Conservation (phyloP, 2,797 vertebrate species). For the Ctenopoma kingsleyae region DNA sequence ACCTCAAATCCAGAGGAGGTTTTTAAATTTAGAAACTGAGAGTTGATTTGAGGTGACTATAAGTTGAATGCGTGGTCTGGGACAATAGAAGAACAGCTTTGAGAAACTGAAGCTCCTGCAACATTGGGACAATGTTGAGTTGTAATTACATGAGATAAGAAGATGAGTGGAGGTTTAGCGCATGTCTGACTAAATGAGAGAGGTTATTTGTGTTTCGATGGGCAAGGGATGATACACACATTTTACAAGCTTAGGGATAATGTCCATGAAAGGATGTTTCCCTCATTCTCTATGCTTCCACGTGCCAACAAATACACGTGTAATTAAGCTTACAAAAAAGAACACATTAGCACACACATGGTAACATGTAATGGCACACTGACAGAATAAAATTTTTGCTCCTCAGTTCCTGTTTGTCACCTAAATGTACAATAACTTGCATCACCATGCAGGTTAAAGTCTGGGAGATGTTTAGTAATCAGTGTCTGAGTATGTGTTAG, state of each 20-base stretch:
- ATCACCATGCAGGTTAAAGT: conserved; percentile 1
- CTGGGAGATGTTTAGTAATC: conserved; percentile 29
- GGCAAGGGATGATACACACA: conserved; percentile 51
- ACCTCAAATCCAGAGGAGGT: conserved; percentile 36
- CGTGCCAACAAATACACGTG: conserved; percentile 42
- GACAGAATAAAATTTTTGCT: background rate
- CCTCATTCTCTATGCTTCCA: background rate
- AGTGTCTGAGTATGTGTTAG: conserved; percentile 26
- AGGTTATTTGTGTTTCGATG: conserved; percentile 60
- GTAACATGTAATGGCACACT: background rate
- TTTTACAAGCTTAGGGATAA: conserved; percentile 55
- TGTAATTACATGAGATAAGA: conserved; percentile 73
- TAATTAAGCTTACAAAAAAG: conserved; percentile 2
- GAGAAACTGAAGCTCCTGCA: conserved; percentile 34
- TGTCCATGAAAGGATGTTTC: conserved; percentile 13
- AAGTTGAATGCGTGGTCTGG: conserved; percentile 17
- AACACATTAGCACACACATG: background rate
- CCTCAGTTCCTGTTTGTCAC: conserved; percentile 2
- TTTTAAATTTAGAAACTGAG: conserved; percentile 38
- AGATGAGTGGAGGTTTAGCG: conserved; percentile 67
- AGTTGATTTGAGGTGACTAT: conserved; percentile 37
- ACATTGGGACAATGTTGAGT: conserved; percentile 60
- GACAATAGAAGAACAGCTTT: conserved; percentile 41
- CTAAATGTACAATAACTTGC: conserved; percentile 16
- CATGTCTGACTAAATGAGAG: conserved; percentile 68